These are phyloP conservation scores for Lycia hirtaria DNA, from an alignment of 2,888 invertebrate species.

Conservation along the genomic window DNA sequence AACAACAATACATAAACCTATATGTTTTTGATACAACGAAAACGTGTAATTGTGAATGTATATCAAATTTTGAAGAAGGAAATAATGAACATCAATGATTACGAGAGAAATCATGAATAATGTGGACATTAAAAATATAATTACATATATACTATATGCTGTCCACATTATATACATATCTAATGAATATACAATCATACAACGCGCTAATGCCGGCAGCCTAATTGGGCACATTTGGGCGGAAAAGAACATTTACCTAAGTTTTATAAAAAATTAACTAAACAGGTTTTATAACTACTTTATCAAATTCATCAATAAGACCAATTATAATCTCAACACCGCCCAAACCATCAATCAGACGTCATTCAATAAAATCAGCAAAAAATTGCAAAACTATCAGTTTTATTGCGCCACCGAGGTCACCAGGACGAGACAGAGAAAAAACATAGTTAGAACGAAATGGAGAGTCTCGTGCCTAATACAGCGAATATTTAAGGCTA, in stretches of 20 bases:
- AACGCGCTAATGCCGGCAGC: too few relatives aligned
- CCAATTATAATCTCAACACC: constrained; percentile 19
- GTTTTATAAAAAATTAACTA: background rate
- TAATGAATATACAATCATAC: too few relatives aligned
- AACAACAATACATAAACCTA: too few relatives aligned
- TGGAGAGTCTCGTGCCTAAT: constrained; percentile 37
- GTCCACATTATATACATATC: too few relatives aligned
- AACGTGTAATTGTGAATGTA: too few relatives aligned
- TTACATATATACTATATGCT: too few relatives aligned
- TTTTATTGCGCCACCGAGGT: constrained; percentile 36
- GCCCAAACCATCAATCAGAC: constrained; percentile 27
- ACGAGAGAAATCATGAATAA: too few relatives aligned
- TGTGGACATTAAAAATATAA: too few relatives aligned
- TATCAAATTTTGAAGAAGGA: too few relatives aligned
- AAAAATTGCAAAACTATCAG: constrained; percentile 26
- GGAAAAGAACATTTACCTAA: background rate
- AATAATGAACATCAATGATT: too few relatives aligned
- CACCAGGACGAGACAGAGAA: constrained; percentile 31
- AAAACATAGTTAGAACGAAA: constrained; percentile 36
- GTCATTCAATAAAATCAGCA: constrained; percentile 13
- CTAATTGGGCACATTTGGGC: too few relatives aligned
- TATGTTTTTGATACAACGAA: too few relatives aligned
- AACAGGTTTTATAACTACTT: constrained; percentile 6
- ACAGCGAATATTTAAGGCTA: constrained; percentile 33
- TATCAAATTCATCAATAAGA: background rate